phyloP scores from a whole-genome alignment of 2,113 vertebrate genomes.

The Cariama cristata region DNA sequence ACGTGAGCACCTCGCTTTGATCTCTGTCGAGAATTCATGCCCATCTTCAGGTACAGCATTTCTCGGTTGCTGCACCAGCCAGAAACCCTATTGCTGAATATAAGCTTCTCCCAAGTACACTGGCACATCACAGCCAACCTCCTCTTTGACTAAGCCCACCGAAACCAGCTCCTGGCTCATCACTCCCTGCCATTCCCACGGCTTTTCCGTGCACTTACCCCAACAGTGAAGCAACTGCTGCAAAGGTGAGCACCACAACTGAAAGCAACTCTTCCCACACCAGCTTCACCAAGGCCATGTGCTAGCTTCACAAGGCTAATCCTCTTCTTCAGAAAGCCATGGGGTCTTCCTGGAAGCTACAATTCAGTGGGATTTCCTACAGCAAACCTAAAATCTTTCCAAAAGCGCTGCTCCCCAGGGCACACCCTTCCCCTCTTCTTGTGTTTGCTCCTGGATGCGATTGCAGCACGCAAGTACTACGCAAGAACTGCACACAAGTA shows the following conservation, averaged over 20 bases:
- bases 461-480: accelerated
- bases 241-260: accelerated
- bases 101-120: background rate
- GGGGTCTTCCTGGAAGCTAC: background rate
- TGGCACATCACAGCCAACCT: accelerated
- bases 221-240: accelerated
- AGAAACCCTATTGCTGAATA: accelerated
- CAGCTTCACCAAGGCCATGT: background rate
- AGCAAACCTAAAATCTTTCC: background rate
- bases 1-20: accelerated
- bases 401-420: background rate
- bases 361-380: background rate
- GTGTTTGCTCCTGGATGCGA: accelerated
- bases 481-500: accelerated
- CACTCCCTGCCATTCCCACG: accelerated
- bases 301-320: no score
- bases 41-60: accelerated
- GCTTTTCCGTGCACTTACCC: background rate
- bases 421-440: background rate
- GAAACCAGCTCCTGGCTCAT: background rate
- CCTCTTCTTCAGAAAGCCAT: background rate
- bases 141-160: no score
- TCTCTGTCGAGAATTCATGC: accelerated
- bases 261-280: background rate
- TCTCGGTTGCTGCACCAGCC: background rate